A percentile compares a stretch with the other conserved stretches of the same genome.
These are phyloP conservation scores for Kryptolebias ocellatus DNA, from an alignment of 2,797 vertebrate species.

Conservation along the genomic window DNA sequence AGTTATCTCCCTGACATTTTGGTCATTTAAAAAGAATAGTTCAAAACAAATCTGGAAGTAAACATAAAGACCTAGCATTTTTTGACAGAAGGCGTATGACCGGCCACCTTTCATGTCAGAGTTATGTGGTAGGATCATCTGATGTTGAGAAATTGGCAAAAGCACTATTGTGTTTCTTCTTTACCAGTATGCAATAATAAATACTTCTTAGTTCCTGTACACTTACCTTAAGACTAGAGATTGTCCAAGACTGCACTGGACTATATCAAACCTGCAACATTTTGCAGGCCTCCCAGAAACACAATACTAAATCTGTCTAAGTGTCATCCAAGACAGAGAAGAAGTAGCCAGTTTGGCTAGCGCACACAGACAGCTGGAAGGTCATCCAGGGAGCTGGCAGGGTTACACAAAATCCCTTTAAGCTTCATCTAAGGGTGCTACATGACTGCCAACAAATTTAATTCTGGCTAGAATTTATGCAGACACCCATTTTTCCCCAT, in stretches of 20 bases:
- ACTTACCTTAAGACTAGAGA: too few species aligned
- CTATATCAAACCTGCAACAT: not conserved
- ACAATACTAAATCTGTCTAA: not conserved
- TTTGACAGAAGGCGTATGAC: too few species aligned
- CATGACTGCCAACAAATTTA: constrained; percentile 36
- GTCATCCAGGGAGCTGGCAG: constrained; percentile 34
- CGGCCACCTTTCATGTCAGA: too few species aligned
- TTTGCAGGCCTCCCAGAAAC: not conserved
- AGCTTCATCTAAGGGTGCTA: constrained; percentile 39
- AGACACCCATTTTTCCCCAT: constrained; percentile 68
- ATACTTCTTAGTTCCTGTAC: too few species aligned
- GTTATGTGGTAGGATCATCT: too few species aligned
- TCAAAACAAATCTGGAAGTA: too few species aligned
- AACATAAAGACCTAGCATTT: too few species aligned
- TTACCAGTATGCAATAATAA: too few species aligned
- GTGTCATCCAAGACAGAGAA: not conserved
- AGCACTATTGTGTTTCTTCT: too few species aligned
- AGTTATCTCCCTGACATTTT: too few species aligned
- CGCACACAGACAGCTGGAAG: constrained; percentile 36
- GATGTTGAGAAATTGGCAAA: too few species aligned
- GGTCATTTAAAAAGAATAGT: too few species aligned
- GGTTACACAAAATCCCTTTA: constrained; percentile 43
- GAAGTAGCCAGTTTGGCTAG: constrained; percentile 32
- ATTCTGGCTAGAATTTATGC: constrained; percentile 55
- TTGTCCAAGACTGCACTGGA: not conserved